Evolutionary conservation across 2,888 invertebrate species (phyloP).

Genomic region (Caenorhabditis uteleia): DNA sequence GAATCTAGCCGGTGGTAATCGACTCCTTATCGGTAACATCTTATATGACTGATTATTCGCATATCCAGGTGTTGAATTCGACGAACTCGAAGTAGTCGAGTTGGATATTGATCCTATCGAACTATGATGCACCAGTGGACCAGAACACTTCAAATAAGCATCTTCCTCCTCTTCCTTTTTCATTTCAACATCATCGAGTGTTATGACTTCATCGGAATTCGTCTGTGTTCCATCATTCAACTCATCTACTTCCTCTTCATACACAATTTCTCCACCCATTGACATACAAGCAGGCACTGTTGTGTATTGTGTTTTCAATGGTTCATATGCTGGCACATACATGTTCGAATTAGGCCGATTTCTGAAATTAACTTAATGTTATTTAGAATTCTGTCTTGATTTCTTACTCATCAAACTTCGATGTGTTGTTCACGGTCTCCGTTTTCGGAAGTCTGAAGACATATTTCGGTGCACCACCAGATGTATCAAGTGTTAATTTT

Average conservation of each 20-base stretch:
- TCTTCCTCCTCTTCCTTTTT: conserved; percentile 21
- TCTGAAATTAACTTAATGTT: conserved; percentile 9
- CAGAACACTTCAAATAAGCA: conserved; percentile 27
- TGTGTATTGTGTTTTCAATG: conserved; percentile 29
- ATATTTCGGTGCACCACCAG: conserved; percentile 29
- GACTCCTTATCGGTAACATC: conserved; percentile 15
- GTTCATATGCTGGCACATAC: conserved; percentile 33
- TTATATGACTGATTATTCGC: conserved; percentile 8
- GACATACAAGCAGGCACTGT: conserved; percentile 51
- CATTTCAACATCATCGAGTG: conserved; percentile 1
- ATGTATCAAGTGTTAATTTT: conserved; percentile 29
- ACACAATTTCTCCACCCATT: conserved; percentile 44
- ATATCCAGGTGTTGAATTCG: not conserved
- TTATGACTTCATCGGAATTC: not conserved
- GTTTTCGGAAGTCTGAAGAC: conserved; percentile 30
- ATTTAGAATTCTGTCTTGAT: not conserved
- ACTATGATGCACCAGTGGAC: conserved; percentile 10
- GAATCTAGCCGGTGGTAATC: conserved; percentile 21
- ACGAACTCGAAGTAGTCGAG: not conserved
- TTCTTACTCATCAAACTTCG: conserved; percentile 32
- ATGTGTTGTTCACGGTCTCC: conserved; percentile 14
- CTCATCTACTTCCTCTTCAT: conserved; percentile 42
- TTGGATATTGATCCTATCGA: not conserved
- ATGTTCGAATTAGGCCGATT: conserved; percentile 24
- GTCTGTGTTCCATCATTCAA: not conserved